These are phyloP conservation scores for Hyposoter dolosus DNA, from an alignment of 2,888 invertebrate genomes.

Conservation along the genomic window DNA sequence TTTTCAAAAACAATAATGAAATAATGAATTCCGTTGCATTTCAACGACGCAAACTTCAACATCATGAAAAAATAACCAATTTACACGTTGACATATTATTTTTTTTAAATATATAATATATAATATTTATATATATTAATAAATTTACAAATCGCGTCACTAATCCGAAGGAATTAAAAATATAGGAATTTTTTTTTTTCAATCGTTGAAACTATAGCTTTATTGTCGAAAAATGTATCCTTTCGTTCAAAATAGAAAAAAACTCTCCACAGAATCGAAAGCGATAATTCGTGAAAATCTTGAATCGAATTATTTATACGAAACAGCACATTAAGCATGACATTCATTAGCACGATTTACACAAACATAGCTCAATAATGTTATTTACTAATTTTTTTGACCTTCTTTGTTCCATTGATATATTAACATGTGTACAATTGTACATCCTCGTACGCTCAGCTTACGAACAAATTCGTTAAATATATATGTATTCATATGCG, in stretches of 20 bases:
- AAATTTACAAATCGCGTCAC: background rate
- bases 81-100: background rate
- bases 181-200: background rate
- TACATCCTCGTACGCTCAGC: conserved; percentile 66
- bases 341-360: conserved; percentile 59
- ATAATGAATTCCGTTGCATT: no score
- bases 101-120: no score
- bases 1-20: no score
- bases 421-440: conserved; percentile 75
- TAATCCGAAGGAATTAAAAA: background rate
- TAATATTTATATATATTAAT: background rate
- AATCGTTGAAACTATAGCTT: conserved; percentile 9
- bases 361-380: conserved; percentile 31
- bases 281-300: conserved; percentile 30
- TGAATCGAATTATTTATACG: conserved; percentile 41
- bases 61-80: background rate
- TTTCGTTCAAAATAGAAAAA: conserved; percentile 7
- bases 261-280: conserved; percentile 11
- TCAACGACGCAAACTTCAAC: no score
- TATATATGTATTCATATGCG: conserved; percentile 29
- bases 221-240: conserved; percentile 37
- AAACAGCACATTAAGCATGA: conserved; percentile 24
- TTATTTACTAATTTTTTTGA: conserved; percentile 26
- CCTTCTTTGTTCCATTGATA: conserved; percentile 29
- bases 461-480: conserved; percentile 52